Evolutionary conservation across 2,113 vertebrate genomes (phyloP), one percentile per base, ranked within the genome.

Genomic region (Mormoops blainvillei): DNA sequence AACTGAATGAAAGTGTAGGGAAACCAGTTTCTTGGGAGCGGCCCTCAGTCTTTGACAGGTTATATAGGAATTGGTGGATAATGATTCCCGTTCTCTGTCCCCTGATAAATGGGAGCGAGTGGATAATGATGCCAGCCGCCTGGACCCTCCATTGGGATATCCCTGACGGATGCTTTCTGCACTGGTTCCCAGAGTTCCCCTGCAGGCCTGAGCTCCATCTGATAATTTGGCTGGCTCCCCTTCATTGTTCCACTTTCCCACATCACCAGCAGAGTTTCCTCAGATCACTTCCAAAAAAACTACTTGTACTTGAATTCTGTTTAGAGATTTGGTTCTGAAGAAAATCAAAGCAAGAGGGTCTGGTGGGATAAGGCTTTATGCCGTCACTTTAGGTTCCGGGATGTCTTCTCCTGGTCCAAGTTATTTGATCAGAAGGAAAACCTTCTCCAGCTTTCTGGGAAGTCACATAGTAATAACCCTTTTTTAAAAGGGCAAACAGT

Each of bases 401-500:
- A 45, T 61, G 63, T 43, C 22, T 87, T 85, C 41, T 54, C 48
- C 28, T 54, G 36, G 67, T 56, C 16, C 54, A 81, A 58, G 36
- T 76, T 71, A 81, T 87, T 68, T 86, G 52, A 61, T 83, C 54
- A 87, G 36, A 84, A 94, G 91, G 41, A 89, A 45, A 7, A 45
- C 2, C 13, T 91, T 93, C 50, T 84, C 26, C 36, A 61, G 81
- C 41, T 94, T 94, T 78, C 63, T 54, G 45, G 45, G 48, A 36
- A 88, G n/a, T 50, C 94, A 67, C 10, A 58, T 13, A 83, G 43
- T 38, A 85, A 85, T 85, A 92, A 92, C 50, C 26, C 22, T 36
- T 93, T 93, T 89, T 83, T 54, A 94, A 92, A 94, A 92, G 4
- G 31, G 20, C 76, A 91, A 94, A 84, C 10, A 82, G 50, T 24